These are phyloP conservation scores for Watersipora subatra DNA, from an alignment of 1,140 invertebrate species.

Conservation along the genomic window DNA sequence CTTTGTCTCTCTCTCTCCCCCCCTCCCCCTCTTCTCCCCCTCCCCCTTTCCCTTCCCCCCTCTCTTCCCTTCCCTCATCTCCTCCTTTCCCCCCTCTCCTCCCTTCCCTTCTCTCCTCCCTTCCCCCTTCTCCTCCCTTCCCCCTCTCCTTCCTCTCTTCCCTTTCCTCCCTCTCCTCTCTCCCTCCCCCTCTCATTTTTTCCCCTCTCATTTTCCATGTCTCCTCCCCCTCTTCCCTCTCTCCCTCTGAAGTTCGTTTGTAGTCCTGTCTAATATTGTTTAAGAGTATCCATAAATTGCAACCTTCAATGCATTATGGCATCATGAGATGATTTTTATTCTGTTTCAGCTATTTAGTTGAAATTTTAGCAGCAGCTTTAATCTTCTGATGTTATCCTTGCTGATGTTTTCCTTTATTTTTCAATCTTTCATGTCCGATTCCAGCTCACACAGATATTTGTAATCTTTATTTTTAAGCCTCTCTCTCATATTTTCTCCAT, in stretches of 20 bases:
- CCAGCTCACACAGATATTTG: too few species aligned
- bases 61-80: too few species aligned
- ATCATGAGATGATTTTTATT: too few species aligned
- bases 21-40: background rate
- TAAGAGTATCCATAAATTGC: too few species aligned
- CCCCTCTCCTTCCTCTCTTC: conserved; percentile 1
- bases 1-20: conserved; percentile 5
- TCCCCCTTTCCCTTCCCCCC: background rate
- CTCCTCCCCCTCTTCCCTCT: background rate
- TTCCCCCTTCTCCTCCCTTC: background rate
- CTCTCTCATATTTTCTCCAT: too few species aligned
- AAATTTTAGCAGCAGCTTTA: too few species aligned
- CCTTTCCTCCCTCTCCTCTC: background rate
- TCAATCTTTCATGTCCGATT: conserved; percentile 21
- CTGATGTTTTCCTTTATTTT: conserved; percentile 13
- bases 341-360: too few species aligned
- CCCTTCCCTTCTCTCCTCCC: background rate
- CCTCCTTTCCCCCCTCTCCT: background rate
- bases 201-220: background rate
- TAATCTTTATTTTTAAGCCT: too few species aligned
- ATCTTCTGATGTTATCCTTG: conserved; percentile 5
- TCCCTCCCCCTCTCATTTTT: too few species aligned
- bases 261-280: too few species aligned
- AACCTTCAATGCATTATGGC: too few species aligned
- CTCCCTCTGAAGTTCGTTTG: conserved; percentile 2